phyloP scores from a whole-genome alignment of 2,888 invertebrate species.

The Chromoteleia sp. region DNA sequence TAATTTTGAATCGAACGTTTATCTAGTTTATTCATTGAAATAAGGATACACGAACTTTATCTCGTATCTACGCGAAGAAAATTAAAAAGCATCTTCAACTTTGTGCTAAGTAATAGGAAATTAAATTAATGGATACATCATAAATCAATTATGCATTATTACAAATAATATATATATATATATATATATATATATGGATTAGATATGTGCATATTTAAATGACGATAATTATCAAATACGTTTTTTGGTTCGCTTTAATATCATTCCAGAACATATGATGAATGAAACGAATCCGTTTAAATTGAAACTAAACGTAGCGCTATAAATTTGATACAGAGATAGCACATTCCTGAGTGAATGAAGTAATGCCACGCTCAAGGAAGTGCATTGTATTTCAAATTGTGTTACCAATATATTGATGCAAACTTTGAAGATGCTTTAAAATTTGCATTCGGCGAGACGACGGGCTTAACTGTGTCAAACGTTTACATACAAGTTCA shows the following conservation, averaged over 20 bases:
- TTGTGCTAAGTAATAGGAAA: too few relatives aligned
- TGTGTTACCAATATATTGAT: slow-evolving; percentile 24
- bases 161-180: too few relatives aligned
- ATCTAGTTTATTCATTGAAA: too few relatives aligned
- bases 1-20: not conserved
- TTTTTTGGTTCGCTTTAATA: not conserved
- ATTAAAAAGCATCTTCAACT: too few relatives aligned
- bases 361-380: slow-evolving; percentile 21
- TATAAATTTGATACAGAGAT: slow-evolving; percentile 32
- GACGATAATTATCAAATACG: too few relatives aligned
- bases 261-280: not conserved
- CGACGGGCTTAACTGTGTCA: slow-evolving; percentile 27
- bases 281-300: not conserved
- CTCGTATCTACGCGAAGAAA: too few relatives aligned
- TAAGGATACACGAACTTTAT: too few relatives aligned
- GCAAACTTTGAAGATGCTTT: slow-evolving; percentile 21
- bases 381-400: slow-evolving; percentile 24
- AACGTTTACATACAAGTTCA: slow-evolving; percentile 8
- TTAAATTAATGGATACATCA: too few relatives aligned
- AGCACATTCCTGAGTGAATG: slow-evolving; percentile 13
- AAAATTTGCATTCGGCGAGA: slow-evolving; percentile 31
- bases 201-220: too few relatives aligned
- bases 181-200: too few relatives aligned
- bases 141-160: too few relatives aligned
- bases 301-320: slow-evolving; percentile 1